These are phyloP conservation scores for Chrysochloris asiatica DNA, from an alignment of 2,113 vertebrate species.

Conservation along the genomic window DNA sequence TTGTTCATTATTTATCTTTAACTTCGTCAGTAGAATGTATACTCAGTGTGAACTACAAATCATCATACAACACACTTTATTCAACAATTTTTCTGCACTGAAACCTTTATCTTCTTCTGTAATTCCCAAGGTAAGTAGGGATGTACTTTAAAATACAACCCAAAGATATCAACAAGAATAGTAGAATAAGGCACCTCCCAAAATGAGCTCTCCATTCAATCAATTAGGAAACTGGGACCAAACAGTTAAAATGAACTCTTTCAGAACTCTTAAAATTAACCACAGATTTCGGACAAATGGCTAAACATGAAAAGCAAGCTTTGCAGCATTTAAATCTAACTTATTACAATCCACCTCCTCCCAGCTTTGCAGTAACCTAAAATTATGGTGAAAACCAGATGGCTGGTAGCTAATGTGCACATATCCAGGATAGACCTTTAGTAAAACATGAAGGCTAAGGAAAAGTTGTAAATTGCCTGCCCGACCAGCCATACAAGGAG, in stretches of 20 bases:
- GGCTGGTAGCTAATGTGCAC: neutral
- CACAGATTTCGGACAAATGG: neutral
- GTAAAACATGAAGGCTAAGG: neutral
- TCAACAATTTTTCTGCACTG: neutral
- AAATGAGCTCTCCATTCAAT: neutral
- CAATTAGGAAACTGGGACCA: neutral
- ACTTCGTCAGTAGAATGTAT: neutral
- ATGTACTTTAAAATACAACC: neutral
- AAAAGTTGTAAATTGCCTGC: neutral
- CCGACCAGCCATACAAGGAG: neutral
- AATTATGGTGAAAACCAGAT: neutral
- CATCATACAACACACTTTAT: neutral
- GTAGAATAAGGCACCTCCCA: neutral
- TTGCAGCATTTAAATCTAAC: neutral
- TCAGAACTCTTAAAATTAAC: neutral
- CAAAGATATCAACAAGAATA: neutral
- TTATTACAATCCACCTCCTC: neutral
- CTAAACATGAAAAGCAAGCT: neutral
- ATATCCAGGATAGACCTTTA: no score
- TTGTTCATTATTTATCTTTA: neutral
- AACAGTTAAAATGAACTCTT: neutral
- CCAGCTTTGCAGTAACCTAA: neutral
- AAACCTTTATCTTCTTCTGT: neutral
- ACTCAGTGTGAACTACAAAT: neutral
- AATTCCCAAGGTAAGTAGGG: neutral